Conservation (phyloP, 2,888 invertebrate species). For the Latheticus oryzae region DNA sequence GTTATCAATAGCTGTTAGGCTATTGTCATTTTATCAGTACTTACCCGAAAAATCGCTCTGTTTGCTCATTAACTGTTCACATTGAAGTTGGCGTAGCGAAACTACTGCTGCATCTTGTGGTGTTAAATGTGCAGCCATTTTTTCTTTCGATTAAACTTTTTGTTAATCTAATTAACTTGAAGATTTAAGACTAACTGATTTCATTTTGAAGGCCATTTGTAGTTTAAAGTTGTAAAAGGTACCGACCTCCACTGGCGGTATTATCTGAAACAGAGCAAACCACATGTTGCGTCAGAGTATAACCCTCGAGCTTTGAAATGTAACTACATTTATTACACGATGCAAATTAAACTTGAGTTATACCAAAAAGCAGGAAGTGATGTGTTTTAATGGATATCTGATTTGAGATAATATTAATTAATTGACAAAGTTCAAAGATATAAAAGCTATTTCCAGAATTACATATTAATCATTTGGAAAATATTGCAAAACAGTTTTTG, state of each 20-base stretch:
- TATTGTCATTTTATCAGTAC: neutral
- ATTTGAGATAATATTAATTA: no score
- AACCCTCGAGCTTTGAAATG: constrained; percentile 7
- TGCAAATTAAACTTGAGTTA: neutral
- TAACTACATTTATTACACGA: neutral
- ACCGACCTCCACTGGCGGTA: neutral
- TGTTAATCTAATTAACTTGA: neutral
- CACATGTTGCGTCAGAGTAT: constrained; percentile 30
- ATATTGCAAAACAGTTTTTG: no score
- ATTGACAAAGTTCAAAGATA: no score
- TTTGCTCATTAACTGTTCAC: constrained; percentile 5
- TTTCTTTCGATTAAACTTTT: no score
- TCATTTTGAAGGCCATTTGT: constrained; percentile 1
- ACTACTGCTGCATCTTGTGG: constrained; percentile 5
- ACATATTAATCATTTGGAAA: no score
- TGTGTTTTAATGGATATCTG: no score
- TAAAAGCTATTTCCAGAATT: no score
- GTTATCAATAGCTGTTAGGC: constrained; percentile 11
- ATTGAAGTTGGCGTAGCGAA: neutral
- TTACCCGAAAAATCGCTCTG: constrained; percentile 1
- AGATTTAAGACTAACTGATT: constrained; percentile 6
- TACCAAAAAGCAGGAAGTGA: no score
- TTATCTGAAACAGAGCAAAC: constrained; percentile 37
- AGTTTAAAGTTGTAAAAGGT: constrained; percentile 5
- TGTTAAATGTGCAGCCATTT: constrained; percentile 17